Evolutionary conservation across 1,140 invertebrate genomes (phyloP), one percentile per base, ranked within the genome.

Genomic region (Lordiphosa collinella): DNA sequence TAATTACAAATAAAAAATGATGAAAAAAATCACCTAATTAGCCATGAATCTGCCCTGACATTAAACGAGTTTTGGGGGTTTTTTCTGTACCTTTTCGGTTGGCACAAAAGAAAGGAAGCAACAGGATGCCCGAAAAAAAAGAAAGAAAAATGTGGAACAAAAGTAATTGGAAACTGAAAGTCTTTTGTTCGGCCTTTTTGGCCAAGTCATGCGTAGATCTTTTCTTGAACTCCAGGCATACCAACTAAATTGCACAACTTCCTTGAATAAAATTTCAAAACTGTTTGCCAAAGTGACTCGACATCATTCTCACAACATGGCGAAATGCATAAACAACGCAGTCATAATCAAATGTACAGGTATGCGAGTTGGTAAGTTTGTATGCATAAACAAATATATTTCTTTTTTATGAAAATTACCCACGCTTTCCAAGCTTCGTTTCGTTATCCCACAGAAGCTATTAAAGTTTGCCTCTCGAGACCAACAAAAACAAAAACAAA

Each of bases 271-370:
- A 16, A 16, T 29, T 29, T 29, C 1, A 35, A 37, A 14, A 31
- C 13, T 40, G 36, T 52, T 52, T 37, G 52, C 54, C n/a, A 41
- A 54, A 50, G 53, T 71, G 68, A 71, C 58, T 71, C 63, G 68
- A 57, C 68, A 71, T 68, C 49, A 71, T 71, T 71, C 68, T 68
- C 68, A 71, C 58, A 57, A 53, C 3, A 48, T 31, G 52, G 36
- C 41, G 47, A 43, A 67, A 67, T 57, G 60, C 54, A 34, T 31
- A 61, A 47, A 67, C 36, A 67, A 67, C 49, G 50, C 53, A 71
- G 68, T 58, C 63, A 71, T 71, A 71, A 71, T 71, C 61, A 67
- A 67, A 67, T 67, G 62, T 64, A 62, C 62, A 70, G 13, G 36
- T 37, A 43, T 31, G 25, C 7, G 7, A 29, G 25, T 29, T 29